These are phyloP conservation scores for Cheumatopsyche charites DNA, from an alignment of 1,140 invertebrate genomes.

Conservation along the genomic window DNA sequence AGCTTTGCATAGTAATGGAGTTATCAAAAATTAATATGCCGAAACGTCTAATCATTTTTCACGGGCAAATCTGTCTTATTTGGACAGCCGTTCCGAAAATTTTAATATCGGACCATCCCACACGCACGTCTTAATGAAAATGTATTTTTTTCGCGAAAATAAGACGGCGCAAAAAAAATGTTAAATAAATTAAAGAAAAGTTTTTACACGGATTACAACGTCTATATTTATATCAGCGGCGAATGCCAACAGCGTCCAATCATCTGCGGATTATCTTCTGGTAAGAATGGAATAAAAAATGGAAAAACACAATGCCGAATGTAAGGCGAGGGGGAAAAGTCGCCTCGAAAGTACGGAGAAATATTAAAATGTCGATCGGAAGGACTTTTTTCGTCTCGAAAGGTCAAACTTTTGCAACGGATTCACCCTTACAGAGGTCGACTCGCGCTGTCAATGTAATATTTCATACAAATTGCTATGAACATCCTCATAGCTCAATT, in stretches of 20 bases:
- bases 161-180: constrained; percentile 11
- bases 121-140: constrained; percentile 12
- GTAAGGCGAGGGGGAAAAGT: neutral
- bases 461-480: too few species aligned
- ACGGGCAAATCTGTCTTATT: constrained; percentile 1
- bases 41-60: constrained; percentile 21
- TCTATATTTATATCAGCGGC: constrained; percentile 13
- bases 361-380: too few species aligned
- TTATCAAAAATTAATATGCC: neutral
- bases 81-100: constrained; percentile 12
- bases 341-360: too few species aligned
- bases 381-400: too few species aligned
- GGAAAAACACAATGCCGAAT: constrained; percentile 2
- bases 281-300: constrained; percentile 2
- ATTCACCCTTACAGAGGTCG: too few species aligned
- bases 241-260: constrained; percentile 24
- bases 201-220: constrained; percentile 21
- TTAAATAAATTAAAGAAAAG: constrained; percentile 27
- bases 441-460: too few species aligned
- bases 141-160: constrained; percentile 4
- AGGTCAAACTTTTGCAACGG: too few species aligned
- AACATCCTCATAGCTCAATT: too few species aligned
- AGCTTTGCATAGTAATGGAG: too few species aligned
- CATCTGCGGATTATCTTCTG: constrained; percentile 22
- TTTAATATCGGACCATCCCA: constrained; percentile 9